These are phyloP conservation scores for Craterocephalus amniculus DNA, from an alignment of 2,797 vertebrate species.

Conservation along the genomic window DNA sequence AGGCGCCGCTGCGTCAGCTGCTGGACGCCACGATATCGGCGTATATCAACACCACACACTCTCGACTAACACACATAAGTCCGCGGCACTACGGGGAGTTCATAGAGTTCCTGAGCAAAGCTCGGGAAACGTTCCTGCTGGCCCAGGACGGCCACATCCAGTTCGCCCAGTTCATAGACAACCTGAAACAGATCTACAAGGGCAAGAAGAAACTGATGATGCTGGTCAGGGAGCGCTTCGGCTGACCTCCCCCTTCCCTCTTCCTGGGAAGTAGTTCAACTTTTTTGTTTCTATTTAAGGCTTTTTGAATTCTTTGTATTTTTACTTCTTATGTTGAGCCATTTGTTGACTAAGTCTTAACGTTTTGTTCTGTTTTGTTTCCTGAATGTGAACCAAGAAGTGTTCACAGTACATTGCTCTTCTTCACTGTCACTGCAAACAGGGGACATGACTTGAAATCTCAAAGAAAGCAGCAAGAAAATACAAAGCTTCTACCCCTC, in stretches of 20 bases:
- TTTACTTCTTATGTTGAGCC: slow-evolving; percentile 77
- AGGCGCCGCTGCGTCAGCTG: slow-evolving; percentile 95
- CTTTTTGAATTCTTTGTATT: slow-evolving; percentile 62
- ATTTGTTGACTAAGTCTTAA: slow-evolving; percentile 70
- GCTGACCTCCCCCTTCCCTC: slow-evolving; percentile 80
- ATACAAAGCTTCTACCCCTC: slow-evolving; percentile 46
- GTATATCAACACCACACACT: slow-evolving; percentile 99
- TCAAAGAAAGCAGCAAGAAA: slow-evolving; percentile 65
- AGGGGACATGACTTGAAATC: slow-evolving; percentile 54
- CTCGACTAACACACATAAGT: slow-evolving; percentile 97
- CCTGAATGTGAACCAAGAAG: slow-evolving; percentile 75
- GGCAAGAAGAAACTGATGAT: slow-evolving; percentile 99
- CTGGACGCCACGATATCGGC: slow-evolving; percentile 96
- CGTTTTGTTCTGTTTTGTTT: slow-evolving; percentile 68
- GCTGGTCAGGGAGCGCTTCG: slow-evolving; percentile 95
- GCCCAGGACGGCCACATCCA: slow-evolving; percentile 97
- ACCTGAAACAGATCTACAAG: slow-evolving; percentile 99
- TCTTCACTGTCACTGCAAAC: slow-evolving; percentile 62
- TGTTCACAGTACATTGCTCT: slow-evolving; percentile 70
- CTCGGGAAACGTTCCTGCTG: slow-evolving; percentile 94
- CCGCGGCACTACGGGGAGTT: slow-evolving; percentile 98
- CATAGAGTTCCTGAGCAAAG: slow-evolving; percentile 98
- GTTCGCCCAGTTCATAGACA: slow-evolving; percentile 99
- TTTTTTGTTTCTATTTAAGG: slow-evolving; percentile 73
- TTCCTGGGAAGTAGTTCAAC: slow-evolving; percentile 57